Evolutionary conservation across 1,140 invertebrate genomes (phyloP), one percentile per base, ranked within the genome.

Genomic region (Drosophila rhopaloa): DNA sequence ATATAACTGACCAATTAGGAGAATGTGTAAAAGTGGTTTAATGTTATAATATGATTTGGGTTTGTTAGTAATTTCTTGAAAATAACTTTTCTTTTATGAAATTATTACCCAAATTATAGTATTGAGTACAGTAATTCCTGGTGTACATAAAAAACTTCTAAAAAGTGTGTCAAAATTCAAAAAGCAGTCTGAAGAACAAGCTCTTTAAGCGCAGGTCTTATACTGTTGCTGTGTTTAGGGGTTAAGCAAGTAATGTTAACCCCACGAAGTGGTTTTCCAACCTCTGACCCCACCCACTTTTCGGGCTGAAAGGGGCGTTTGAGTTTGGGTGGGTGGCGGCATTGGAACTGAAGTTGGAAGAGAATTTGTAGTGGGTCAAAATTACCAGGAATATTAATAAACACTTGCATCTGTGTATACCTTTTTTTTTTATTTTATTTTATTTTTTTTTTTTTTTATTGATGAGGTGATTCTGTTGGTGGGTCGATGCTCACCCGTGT

Each of bases 301-400:
- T 24, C 38, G 2, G 1, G n/a, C 13, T n/a, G 50, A 10, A 35
- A 9, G 14, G 55, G 37, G n/a, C 19, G 46, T 48, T 11, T 38
- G 48, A 35, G 41, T 27, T 29, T 53, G 19, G 35, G 47, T 24
- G 50, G 14, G 14, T n/a, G 2, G 10, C n/a, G 47, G 24, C 16
- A 16, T 38, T 46, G 19, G 4, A 29, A 32, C 38, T 14, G 11
- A 37, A 29, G 24, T 48, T 29, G 32, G 9, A 35, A 24, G 29
- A n/a, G 57, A 13, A 11, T 7, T 24, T 19, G 41, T 37, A 58
- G 56, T 32, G 41, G 29, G 56, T 58, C 16, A 35, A 19, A 43
- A 58, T 19, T 29, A 29, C 32, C 29, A 47, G 58, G 58, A 61
- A 61, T 40, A 61, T 61, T 48, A 53, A 53, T 61, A 53, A 53